Evolutionary conservation across 1,140 invertebrate species (phyloP), one percentile per base, ranked within the genome.

Genomic region (Scaptodrosophila lebanonensis): DNA sequence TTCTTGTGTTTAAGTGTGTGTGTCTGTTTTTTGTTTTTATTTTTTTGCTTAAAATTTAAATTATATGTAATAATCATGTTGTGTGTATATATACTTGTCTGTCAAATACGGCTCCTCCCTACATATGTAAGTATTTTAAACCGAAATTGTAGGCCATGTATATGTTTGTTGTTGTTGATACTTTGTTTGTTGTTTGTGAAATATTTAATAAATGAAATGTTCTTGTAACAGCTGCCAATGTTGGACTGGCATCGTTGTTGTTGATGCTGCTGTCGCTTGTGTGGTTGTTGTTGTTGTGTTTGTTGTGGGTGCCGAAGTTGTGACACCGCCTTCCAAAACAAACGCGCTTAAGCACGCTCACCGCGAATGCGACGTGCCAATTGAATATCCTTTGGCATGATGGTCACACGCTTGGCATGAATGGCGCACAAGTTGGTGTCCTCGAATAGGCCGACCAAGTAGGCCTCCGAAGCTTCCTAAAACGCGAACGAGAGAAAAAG

Each of bases 321-420:
- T 25, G 3, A 8, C 22, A 25, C 22, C 3, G 22, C 3, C 22
- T n/a, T n/a, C n/a, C n/a, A n/a, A n/a, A 35, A 22, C 12, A 18
- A 8, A 12, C 18, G 42, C 35, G 8, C 72, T 90, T 91, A 92
- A 88, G 91, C 91, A 66, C 93, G 89, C 86, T 94, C 93, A 30
- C 92, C 93, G 61, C 92, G 89, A 56, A 94, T 93, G 87, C 94
- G 90, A 73, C 94, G 89, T 47, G 94, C 94, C 64, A 95, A 86
- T 77, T 96, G 95, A 68, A 97, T 96, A 79, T 96, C 95, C 87
- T 95, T 97, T 3, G 95, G 94, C 95, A 96, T 96, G 62, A 96
- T 96, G 52, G 95, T 96, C 11, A 96, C 95, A 64, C 95, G 91
- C 88, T 96, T 97, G 45, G 95, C 95, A 79, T 97, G 95, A 76